A percentile compares a stretch with the other conserved stretches of the same genome.
Evolutionary conservation across 1,140 invertebrate species (phyloP).

Genomic region (Eupristina koningsbergeri): DNA sequence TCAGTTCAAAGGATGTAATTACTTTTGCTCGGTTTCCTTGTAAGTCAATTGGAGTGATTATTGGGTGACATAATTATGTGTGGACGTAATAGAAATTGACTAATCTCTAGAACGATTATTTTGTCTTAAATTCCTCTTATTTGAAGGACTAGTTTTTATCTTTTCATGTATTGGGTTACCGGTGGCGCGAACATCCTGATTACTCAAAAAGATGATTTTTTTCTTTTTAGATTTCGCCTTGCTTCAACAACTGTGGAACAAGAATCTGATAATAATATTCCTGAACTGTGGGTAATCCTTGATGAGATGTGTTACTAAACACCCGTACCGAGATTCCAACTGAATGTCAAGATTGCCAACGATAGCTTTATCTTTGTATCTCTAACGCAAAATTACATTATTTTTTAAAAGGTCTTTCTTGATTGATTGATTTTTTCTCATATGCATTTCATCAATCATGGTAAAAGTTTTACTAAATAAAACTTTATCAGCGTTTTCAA

Average conservation of each 20-base stretch:
- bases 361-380: too few relatives aligned
- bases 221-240: neutral
- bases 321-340: neutral
- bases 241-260: too few relatives aligned
- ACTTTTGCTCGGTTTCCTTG: neutral
- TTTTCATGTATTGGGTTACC: neutral
- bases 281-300: neutral
- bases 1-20: constrained; percentile 11
- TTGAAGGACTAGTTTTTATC: constrained; percentile 9
- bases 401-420: too few relatives aligned
- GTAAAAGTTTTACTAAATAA: too few relatives aligned
- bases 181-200: neutral
- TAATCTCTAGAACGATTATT: constrained; percentile 29
- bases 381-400: too few relatives aligned
- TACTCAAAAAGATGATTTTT: neutral
- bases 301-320: neutral
- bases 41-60: constrained; percentile 9
- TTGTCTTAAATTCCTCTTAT: neutral
- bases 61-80: neutral
- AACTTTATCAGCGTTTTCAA: too few relatives aligned
- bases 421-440: too few relatives aligned
- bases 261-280: neutral
- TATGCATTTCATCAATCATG: too few relatives aligned
- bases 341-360: neutral
- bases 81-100: constrained; percentile 3